These are phyloP conservation scores for Apis cerana DNA, from an alignment of 1,140 invertebrate genomes.

Conservation along the genomic window DNA sequence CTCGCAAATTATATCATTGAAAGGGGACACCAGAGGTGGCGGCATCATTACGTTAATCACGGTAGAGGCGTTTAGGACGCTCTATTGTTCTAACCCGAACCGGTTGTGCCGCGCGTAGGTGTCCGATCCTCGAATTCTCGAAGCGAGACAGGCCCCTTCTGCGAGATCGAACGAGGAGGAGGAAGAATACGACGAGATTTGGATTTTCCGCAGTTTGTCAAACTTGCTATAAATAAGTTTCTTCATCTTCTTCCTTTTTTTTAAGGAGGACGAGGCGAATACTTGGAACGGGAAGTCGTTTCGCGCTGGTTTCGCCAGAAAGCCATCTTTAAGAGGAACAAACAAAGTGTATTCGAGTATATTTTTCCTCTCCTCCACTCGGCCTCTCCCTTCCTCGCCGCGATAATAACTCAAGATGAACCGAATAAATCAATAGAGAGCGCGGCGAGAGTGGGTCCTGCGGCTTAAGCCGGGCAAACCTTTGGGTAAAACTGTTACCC, in stretches of 20 bases:
- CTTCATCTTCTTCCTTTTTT: too few relatives aligned
- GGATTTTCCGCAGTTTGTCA: too few relatives aligned
- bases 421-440: constrained; percentile 66
- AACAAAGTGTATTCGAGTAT: background rate
- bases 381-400: background rate
- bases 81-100: constrained; percentile 53
- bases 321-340: constrained; percentile 21
- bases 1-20: constrained; percentile 53
- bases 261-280: too few relatives aligned
- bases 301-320: background rate
- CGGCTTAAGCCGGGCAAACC: background rate
- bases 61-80: constrained; percentile 36
- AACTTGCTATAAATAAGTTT: too few relatives aligned
- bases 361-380: accelerated
- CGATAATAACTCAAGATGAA: constrained; percentile 13
- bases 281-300: background rate
- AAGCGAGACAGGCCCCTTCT: too few relatives aligned
- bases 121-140: constrained; percentile 25
- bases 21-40: constrained; percentile 27
- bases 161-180: too few relatives aligned
- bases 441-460: background rate
- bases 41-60: constrained; percentile 63
- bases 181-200: too few relatives aligned
- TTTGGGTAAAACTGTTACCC: constrained; percentile 66
- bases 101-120: constrained; percentile 42